These are phyloP conservation scores for Myotis myotis DNA, from an alignment of 2,797 vertebrate genomes.

Conservation along the genomic window DNA sequence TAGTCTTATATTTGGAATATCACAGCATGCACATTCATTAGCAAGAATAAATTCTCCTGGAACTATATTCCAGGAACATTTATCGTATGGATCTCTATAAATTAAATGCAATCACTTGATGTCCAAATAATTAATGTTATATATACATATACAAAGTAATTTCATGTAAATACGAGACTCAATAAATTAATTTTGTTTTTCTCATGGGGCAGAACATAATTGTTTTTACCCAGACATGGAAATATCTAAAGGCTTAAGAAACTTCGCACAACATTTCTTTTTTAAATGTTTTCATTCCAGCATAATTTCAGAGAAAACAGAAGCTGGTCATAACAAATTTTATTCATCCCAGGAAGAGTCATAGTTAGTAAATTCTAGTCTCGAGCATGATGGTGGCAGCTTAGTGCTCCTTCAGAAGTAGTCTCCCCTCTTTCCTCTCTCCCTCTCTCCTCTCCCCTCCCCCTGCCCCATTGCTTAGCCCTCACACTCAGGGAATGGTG, in stretches of 20 bases:
- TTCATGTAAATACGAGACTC: slow-evolving; percentile 26
- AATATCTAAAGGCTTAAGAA: slow-evolving; percentile 26
- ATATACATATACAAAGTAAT: background rate
- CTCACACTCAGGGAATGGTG: background rate
- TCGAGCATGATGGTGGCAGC: background rate
- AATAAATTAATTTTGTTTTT: slow-evolving; percentile 27
- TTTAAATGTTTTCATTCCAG: slow-evolving; percentile 41
- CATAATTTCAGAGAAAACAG: slow-evolving; percentile 37
- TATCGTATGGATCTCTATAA: background rate
- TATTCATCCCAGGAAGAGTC: slow-evolving; percentile 1
- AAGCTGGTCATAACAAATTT: slow-evolving; percentile 18
- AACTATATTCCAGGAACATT: slow-evolving; percentile 45
- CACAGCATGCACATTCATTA: slow-evolving; percentile 15
- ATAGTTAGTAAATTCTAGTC: slow-evolving; percentile 1
- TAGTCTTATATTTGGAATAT: slow-evolving; percentile 25
- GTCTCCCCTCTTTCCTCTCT: background rate
- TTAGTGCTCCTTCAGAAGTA: background rate
- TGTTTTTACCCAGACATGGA: slow-evolving; percentile 21
- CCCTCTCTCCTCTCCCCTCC: no score
- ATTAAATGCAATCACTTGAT: slow-evolving; percentile 10
- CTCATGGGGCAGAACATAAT: background rate
- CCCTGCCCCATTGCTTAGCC: background rate
- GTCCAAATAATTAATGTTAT: slow-evolving; percentile 41
- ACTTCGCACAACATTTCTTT: slow-evolving; percentile 29
- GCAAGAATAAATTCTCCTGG: slow-evolving; percentile 40